Conservation (phyloP, 2,888 invertebrate genomes). For the Cremastinae sp. region DNA sequence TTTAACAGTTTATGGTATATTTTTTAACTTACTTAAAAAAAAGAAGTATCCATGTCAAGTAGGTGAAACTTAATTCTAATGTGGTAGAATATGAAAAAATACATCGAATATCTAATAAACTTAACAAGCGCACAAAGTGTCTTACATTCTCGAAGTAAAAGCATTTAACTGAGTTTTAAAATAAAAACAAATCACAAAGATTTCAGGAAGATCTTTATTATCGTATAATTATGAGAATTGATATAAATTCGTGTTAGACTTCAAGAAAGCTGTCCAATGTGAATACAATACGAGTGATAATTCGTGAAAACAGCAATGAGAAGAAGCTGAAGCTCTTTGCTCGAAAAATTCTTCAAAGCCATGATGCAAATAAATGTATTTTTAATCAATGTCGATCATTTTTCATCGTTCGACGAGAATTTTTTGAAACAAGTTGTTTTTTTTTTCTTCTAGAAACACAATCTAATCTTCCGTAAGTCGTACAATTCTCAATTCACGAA, state of each 20-base stretch:
- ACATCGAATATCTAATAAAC: background rate
- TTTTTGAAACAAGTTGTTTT: too few species aligned
- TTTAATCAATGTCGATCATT: too few species aligned
- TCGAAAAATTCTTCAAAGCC: too few species aligned
- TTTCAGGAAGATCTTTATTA: constrained; percentile 14
- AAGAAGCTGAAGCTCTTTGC: too few species aligned
- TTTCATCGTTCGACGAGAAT: too few species aligned
- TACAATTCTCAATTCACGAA: background rate
- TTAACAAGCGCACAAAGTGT: constrained; percentile 41
- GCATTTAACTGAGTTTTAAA: constrained; percentile 49
- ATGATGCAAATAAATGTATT: too few species aligned
- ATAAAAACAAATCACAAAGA: background rate
- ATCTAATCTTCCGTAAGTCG: background rate
- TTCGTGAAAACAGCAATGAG: too few species aligned
- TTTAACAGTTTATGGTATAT: background rate
- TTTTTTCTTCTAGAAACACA: too few species aligned
- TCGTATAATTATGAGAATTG: constrained; percentile 5
- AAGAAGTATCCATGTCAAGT: constrained; percentile 8
- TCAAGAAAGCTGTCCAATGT: too few species aligned
- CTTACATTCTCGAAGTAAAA: constrained; percentile 43
- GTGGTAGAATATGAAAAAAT: background rate
- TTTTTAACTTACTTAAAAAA: background rate
- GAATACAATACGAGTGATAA: too few species aligned
- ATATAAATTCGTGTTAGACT: too few species aligned
- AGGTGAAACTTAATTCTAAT: too few species aligned